Base-by-base conservation (phyloP, 1,140 invertebrate species). In the Diachasmimorpha longicaudata region DNA sequence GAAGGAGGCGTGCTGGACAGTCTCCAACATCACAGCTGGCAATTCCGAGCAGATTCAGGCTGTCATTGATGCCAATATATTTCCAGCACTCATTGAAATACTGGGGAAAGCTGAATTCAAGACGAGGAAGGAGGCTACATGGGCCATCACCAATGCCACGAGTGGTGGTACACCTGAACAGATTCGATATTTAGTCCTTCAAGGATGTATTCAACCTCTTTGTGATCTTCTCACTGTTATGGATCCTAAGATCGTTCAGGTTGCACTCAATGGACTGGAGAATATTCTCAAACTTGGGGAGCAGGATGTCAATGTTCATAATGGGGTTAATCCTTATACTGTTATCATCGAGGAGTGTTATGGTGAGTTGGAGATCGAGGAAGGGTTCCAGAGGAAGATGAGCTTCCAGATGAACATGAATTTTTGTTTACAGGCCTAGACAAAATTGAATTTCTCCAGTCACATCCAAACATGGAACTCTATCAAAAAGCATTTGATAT, bases 1-100 rank as follows among this genome's bases (percentile, higher is more conserved):
- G 70, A 99, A 99, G 90, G 98, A 99, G 89, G 96, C 97, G 6
- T 99, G 97, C 85, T 99, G 98, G 98, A 98, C 98, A 55, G 94
- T 99, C 78, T 99, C 97, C 46, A 99, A 99, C 89, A 98, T 99
- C 70, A 98, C 98, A 3, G 98, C 98, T 71, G 98, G 98, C 67
- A 99, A 99, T 90, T 92, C 95, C 66, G 92, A 94, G 81, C 98
- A 99, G 90, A 97, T 98, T 80, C 95, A 96, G 94, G 94, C 95
- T 78, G 96, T 99, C 8, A 97, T 99, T 81, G 97, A 99, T 90
- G 95, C 96, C 21, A 96, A 98, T 82, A 97, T 99, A 80, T 98
- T 99, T 84, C 97, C 97, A 4, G 91, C 94, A 66, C 89, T 99
- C 44, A 97, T 99, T 81, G 94, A 97, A 70, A 96, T 99, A 78